These are phyloP conservation scores for Sericinus montela DNA, from an alignment of 2,888 invertebrate species.

Conservation along the genomic window DNA sequence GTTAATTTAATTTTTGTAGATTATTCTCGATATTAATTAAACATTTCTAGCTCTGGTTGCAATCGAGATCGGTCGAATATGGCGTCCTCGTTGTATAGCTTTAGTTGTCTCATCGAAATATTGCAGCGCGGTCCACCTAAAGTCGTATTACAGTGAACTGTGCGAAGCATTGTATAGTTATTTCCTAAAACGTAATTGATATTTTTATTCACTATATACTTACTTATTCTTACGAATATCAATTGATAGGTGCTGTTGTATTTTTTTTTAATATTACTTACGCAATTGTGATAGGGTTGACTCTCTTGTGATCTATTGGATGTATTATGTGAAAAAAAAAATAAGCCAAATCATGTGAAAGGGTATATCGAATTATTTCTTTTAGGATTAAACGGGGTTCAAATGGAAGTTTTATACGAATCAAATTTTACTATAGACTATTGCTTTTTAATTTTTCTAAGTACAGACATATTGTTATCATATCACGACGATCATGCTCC, in stretches of 20 bases:
- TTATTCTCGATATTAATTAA: too few relatives aligned
- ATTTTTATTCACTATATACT: constrained; percentile 53
- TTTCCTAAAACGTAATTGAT: constrained; percentile 41
- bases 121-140: constrained; percentile 12
- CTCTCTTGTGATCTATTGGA: constrained; percentile 66
- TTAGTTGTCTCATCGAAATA: constrained; percentile 58
- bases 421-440: constrained; percentile 67
- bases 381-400: constrained; percentile 68
- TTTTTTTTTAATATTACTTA: constrained; percentile 66
- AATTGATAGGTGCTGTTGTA: constrained; percentile 73
- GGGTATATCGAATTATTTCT: constrained; percentile 74
- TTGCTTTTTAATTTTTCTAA: constrained; percentile 69
- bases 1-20: too few relatives aligned
- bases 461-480: constrained; percentile 67
- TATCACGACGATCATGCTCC: constrained; percentile 62
- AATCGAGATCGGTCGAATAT: constrained; percentile 11
- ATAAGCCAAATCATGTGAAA: constrained; percentile 74
- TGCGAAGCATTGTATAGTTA: not conserved
- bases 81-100: constrained; percentile 55
- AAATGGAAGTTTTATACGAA: constrained; percentile 69
- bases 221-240: constrained; percentile 62
- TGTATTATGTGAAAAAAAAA: constrained; percentile 50
- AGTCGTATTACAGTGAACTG: too few relatives aligned
- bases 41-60: not conserved
- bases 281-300: constrained; percentile 64